These are phyloP conservation scores for Drosophila mercatorum DNA, from an alignment of 2,888 invertebrate genomes.

Conservation along the genomic window DNA sequence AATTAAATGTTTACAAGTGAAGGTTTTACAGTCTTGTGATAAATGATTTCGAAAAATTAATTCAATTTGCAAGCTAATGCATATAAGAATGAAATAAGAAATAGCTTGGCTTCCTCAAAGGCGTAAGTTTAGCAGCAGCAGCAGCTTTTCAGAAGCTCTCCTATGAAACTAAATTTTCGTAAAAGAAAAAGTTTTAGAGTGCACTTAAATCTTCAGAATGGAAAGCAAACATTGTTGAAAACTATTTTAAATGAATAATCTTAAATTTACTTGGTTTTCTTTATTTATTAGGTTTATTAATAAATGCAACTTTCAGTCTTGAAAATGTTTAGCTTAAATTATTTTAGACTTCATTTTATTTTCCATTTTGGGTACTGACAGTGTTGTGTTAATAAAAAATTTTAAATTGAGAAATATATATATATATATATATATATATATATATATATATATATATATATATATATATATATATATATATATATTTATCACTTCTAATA, in stretches of 20 bases:
- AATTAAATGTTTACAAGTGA: slow-evolving; percentile 20
- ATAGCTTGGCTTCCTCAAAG: background rate
- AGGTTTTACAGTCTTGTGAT: background rate
- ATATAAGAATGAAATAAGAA: background rate
- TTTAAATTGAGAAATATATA: too few relatives aligned
- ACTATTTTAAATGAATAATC: background rate
- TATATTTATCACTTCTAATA: too few relatives aligned
- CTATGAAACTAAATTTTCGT: background rate
- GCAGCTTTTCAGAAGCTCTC: background rate
- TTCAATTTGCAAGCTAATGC: background rate
- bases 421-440: too few relatives aligned
- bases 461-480: too few relatives aligned
- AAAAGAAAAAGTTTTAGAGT: background rate
- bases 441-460: too few relatives aligned
- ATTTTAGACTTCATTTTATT: too few relatives aligned
- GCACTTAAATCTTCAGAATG: background rate
- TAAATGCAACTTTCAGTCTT: too few relatives aligned
- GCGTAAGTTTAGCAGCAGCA: background rate
- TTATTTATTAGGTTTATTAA: too few relatives aligned
- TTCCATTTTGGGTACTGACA: too few relatives aligned
- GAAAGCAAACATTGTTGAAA: background rate
- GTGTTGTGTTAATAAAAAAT: too few relatives aligned
- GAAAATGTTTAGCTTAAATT: too few relatives aligned
- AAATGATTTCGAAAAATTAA: background rate
- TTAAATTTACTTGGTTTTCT: background rate